Percentiles rank a stretch among this genome's conserved stretches.
phyloP scores from a whole-genome alignment of 2,888 invertebrate species.

The Epirrhoe alternata region DNA sequence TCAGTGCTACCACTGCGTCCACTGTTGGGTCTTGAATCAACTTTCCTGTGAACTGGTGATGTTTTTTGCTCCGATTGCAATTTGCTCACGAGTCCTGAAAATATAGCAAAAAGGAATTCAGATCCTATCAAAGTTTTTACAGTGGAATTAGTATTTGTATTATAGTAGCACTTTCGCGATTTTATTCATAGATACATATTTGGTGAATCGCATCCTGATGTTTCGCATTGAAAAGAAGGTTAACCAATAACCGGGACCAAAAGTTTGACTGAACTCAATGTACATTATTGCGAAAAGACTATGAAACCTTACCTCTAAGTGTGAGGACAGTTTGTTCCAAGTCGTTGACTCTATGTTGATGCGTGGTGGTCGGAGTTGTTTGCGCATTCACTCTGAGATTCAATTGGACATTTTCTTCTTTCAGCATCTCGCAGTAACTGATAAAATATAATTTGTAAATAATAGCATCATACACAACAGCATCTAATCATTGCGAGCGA shows the following conservation, averaged over 20 bases:
- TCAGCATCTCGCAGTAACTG: slow-evolving; percentile 86
- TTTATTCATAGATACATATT: no score
- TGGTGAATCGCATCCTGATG: no score
- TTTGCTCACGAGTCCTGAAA: slow-evolving; percentile 75
- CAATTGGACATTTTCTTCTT: slow-evolving; percentile 85
- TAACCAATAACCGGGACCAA: no score
- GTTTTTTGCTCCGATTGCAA: slow-evolving; percentile 73
- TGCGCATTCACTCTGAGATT: slow-evolving; percentile 66
- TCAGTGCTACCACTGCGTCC: slow-evolving; percentile 63
- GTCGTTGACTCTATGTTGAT: slow-evolving; percentile 73
- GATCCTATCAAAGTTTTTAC: not conserved
- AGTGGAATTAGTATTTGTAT: not conserved
- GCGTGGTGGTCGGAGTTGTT: slow-evolving; percentile 54
- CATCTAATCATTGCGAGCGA: no score
- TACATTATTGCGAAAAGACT: no score
- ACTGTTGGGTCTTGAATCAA: slow-evolving; percentile 69
- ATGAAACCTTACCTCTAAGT: no score
- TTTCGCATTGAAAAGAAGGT: no score
- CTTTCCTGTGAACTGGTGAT: slow-evolving; percentile 52
- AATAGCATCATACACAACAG: no score
- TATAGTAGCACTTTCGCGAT: no score
- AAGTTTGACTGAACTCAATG: no score
- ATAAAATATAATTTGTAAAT: not conserved
- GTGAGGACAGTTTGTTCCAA: slow-evolving; percentile 82
- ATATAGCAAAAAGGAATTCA: not conserved